Evolutionary conservation across 2,797 vertebrate genomes (phyloP), one percentile per base, ranked within the genome.

Genomic region (Champsocephalus esox): DNA sequence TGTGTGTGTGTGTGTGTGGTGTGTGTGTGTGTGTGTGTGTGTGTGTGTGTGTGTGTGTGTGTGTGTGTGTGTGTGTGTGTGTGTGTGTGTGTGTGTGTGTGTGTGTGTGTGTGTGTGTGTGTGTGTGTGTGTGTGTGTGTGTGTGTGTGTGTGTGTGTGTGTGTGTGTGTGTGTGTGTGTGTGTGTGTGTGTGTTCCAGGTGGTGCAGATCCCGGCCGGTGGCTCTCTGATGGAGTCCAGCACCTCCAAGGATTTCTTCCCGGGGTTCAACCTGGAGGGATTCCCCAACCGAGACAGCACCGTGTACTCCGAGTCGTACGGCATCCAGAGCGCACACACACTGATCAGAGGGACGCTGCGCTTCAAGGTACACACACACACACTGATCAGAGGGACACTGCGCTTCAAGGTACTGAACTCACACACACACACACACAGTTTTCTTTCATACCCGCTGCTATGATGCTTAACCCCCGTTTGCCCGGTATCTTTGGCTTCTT

Each of bases 201-300:
- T 98, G 82, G 90, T 98, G 70, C 96, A 82, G 62, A 90, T 97
- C 68, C 93, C 95, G 24, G 91, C 96, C 4, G 98, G 98, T 3
- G 94, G 96, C 3, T 82, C 95, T 1, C 94, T 99, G 66, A 92
- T 99, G 81, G 96, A 98, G 28, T 90, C 94, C 2, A 89, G 96
- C 14, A 66, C 74, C 5, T 73, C 94, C 0, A 96, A 98, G 97
- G 96, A 97, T 72, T 98, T 96, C 89, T 94, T 98, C 62, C 97
- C 98, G 0, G 98, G 97, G 61, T 96, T 99, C 75, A 99, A 96
- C 82, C 90, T 99, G 50, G 98, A 99, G 92, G 97, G 96, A 44
- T 97, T 97, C 83, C 97, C 98, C 28, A 99, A 99, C 91, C 96
- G 98, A 12, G 97, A 99, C 91, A 99, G 98, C 85, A 98, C 95